Conservation (phyloP, 2,888 invertebrate genomes). For the Coelinius sp. region DNA sequence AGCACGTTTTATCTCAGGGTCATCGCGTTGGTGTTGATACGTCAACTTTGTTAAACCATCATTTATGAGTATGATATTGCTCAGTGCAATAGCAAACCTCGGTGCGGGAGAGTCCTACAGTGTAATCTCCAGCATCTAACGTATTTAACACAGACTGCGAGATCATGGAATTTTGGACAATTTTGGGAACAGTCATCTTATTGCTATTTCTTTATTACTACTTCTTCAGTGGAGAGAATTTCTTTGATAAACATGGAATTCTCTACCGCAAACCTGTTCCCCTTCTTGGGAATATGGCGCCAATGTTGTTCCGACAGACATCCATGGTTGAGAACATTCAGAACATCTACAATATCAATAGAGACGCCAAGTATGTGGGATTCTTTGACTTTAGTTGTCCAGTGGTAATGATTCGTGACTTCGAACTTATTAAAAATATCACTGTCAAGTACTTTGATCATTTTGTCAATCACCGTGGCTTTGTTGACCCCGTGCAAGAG, state of each 20-base stretch:
- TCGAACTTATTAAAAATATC: slow-evolving; percentile 54
- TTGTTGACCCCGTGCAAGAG: slow-evolving; percentile 41
- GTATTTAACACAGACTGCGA: background rate
- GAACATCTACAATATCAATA: slow-evolving; percentile 28
- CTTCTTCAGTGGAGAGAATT: background rate
- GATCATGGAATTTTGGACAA: background rate
- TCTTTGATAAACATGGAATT: background rate
- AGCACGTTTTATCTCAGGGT: background rate
- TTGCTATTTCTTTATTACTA: background rate
- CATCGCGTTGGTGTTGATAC: background rate
- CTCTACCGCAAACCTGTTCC: background rate
- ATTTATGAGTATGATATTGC: too few relatives aligned
- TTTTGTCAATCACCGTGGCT: slow-evolving; percentile 50
- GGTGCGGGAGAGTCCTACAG: background rate
- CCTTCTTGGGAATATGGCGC: background rate
- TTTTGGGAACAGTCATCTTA: background rate
- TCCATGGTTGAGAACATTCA: background rate
- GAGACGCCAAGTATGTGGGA: slow-evolving; percentile 51
- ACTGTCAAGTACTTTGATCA: slow-evolving; percentile 56
- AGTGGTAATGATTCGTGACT: slow-evolving; percentile 52
- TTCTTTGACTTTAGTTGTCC: slow-evolving; percentile 53
- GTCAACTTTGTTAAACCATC: too few relatives aligned
- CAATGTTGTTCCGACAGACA: background rate
- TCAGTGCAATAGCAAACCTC: background rate
- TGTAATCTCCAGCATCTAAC: background rate